Evolutionary conservation across 2,888 invertebrate genomes (phyloP), one percentile per base, ranked within the genome.

Genomic region (Sesia bembeciformis): DNA sequence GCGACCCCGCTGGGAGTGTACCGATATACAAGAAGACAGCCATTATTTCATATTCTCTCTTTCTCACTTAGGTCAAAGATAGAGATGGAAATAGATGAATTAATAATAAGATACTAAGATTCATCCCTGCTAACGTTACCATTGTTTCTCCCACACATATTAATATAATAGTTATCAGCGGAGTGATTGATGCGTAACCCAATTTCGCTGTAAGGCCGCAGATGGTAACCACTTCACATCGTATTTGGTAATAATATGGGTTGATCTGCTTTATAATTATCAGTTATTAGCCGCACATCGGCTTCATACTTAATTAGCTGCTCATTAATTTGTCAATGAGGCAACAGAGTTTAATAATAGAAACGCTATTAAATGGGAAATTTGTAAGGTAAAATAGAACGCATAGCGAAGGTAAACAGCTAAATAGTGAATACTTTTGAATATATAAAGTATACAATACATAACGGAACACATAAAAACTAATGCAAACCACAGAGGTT

Each of bases 111-210:
- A 8, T 7, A 46, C 46, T 23, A 46, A n/a, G 4, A 46, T 23
- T 46, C 46, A 46, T 8, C n/a, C 8, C 23, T 46, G 23, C 46
- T 8, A 4, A 23, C n/a, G 46, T 23, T 38, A 50, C 50, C 43
- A 51, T 53, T 54, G 53, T 40, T 52, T 52, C 55, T 55, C 54
- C 55, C 53, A 55, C 55, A 55, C 51, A 38, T 51, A 49, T 51
- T 54, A 52, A 49, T 56, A 57, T 66, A 68, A 70, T 67, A 62
- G 63, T 63, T 64, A 70, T 70, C 66, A 67, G 58, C 66, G 59
- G 56, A 57, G 62, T 76, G 75, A 76, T 74, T 72, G 70, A 75
- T 74, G 72, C 54, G 61, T 70, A 71, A 72, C 69, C 71, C 67
- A 70, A 72, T 73, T 69, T 61, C 63, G 54, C 54, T 54, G 62